Base-by-base conservation (phyloP, 92 coral and sea anemone genomes). In the Siderastrea siderea region DNA sequence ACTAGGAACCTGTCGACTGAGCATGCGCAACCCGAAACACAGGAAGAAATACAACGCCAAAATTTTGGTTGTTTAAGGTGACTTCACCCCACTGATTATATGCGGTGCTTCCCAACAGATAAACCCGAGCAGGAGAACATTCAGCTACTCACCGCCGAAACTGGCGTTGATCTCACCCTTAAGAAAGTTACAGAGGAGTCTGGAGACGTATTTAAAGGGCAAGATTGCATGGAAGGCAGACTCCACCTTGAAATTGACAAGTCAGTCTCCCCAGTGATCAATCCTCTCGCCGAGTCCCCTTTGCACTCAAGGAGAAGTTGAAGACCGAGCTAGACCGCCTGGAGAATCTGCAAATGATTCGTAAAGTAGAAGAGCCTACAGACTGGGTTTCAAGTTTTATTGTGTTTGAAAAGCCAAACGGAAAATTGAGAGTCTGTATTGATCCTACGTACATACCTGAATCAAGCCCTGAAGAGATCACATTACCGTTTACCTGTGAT, bases 11-110 rank as follows among this genome's bases (percentile, higher is more conserved):
- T 76, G 81, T 50, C 55, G 77, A 73, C 74, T 89, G 74, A 75
- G 84, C 88, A 81, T 86, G 79, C 61, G 65, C 65, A 87, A 91
- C 80, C 94, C 81, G 6, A 87, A 91, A 89, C 75, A 87, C 80
- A 60, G 49, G 55, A 91, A 81, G 70, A 74, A 74, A 75, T 69
- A 91, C 77, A 69, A 63, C 43, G 91, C 43, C 17, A 68, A 91
- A 44, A 84, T 88, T 78, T 67, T 78, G 67, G 89, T 91, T 83
- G 90, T 89, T 11, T 75, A 92, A 67, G 84, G 77, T 71, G 80
- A 84, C 50, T 68, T 58, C 52, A 84, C 81, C 12, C 92, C 87
- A 11, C 52, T 88, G 81, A 75, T 84, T 55, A 84, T 81, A 53
- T 77, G 83, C 49, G 83, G 71, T 26, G 82, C 92, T 63, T 71